Evolutionary conservation across 2,888 invertebrate species (phyloP).

Genomic region (Lottia gigantea): DNA sequence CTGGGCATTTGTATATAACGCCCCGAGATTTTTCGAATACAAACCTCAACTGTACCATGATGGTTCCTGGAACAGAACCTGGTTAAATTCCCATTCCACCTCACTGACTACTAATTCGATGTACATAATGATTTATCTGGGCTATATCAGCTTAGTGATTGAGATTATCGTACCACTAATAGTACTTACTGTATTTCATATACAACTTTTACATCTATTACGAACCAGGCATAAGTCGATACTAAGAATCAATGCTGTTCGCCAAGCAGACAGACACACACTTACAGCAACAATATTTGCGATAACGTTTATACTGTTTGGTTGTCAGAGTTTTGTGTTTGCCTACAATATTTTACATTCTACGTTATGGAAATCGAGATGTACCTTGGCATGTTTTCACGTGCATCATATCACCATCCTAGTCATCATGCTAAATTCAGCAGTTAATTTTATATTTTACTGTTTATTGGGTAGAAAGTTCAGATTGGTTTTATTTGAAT

Average conservation of each 20-base stretch:
- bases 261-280: background rate
- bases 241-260: background rate
- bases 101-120: background rate
- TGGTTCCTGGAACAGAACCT: background rate
- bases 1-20: conserved; percentile 9
- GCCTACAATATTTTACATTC: background rate
- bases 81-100: conserved; percentile 8
- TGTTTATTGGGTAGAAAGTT: conserved; percentile 60
- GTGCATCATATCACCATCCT: conserved; percentile 9
- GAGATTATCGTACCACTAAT: conserved; percentile 11
- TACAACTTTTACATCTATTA: conserved; percentile 3
- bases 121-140: conserved; percentile 12
- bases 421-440: conserved; percentile 41
- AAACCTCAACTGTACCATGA: conserved; percentile 5
- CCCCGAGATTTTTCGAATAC: conserved; percentile 11
- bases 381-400: conserved; percentile 10
- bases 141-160: conserved; percentile 10
- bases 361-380: background rate
- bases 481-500: conserved; percentile 40
- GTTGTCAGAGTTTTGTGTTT: conserved; percentile 1
- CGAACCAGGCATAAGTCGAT: background rate
- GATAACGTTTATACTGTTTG: background rate
- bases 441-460: conserved; percentile 56
- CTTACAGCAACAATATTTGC: conserved; percentile 1
- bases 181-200: conserved; percentile 11